phyloP scores from a whole-genome alignment of 2,888 invertebrate species.

The Mesochorus sp. region DNA sequence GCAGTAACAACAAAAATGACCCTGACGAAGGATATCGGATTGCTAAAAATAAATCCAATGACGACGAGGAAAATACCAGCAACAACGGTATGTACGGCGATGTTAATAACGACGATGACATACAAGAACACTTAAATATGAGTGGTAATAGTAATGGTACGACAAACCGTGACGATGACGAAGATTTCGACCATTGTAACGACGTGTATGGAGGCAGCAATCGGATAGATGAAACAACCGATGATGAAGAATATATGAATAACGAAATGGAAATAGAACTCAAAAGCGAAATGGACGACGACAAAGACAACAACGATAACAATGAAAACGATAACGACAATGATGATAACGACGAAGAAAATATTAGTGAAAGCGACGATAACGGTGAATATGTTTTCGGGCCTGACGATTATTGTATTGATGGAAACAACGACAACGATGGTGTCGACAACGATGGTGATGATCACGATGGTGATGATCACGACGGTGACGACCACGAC shows the following conservation, averaged over 20 bases:
- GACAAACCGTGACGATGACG: neutral
- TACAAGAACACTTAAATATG: neutral
- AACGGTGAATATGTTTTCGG: conserved; percentile 6
- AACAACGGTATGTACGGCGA: neutral
- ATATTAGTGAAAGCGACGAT: too few relatives aligned
- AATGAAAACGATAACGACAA: too few relatives aligned
- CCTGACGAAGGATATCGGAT: too few relatives aligned
- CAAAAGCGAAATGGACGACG: too few relatives aligned
- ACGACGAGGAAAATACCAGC: neutral
- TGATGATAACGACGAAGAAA: too few relatives aligned
- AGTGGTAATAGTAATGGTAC: neutral
- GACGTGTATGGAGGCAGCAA: too few relatives aligned
- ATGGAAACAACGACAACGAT: neutral
- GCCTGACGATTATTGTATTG: neutral
- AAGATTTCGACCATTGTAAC: too few relatives aligned
- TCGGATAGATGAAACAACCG: too few relatives aligned
- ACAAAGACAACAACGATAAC: too few relatives aligned
- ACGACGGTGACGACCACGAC: neutral
- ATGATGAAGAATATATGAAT: too few relatives aligned
- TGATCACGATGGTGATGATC: neutral
- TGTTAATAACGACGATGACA: conserved; percentile 7
- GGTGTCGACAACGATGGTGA: conserved; percentile 2
- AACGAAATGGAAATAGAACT: too few relatives aligned
- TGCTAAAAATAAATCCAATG: conserved; percentile 21
- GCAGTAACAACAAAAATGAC: too few relatives aligned